Conservation (phyloP, 2,888 invertebrate genomes). For the Lithophane leautieri region DNA sequence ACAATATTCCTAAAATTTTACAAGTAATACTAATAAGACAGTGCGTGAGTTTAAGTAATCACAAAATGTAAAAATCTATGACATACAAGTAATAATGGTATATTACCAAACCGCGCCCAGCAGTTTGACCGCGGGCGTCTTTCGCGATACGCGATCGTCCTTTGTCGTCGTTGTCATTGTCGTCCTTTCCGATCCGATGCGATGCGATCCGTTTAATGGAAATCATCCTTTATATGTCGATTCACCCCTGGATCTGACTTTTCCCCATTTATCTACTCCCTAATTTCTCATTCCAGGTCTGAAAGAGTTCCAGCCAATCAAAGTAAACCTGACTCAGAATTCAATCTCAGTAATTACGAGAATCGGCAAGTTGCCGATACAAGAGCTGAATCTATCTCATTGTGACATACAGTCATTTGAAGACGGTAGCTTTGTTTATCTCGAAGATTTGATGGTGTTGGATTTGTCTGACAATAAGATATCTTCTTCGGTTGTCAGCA, state of each 20-base stretch:
- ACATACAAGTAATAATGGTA: no score
- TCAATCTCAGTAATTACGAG: constrained; percentile 77
- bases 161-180: no score
- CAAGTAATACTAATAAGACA: no score
- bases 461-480: constrained; percentile 92
- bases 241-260: neutral
- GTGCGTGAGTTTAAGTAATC: no score
- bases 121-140: no score
- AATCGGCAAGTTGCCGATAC: constrained; percentile 87
- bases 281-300: constrained; percentile 68
- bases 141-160: no score
- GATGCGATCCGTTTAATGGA: no score
- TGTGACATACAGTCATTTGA: constrained; percentile 91
- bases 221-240: neutral
- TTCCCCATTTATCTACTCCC: neutral
- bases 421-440: constrained; percentile 89
- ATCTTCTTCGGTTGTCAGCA: constrained; percentile 85
- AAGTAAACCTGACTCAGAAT: constrained; percentile 80
- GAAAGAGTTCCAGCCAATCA: constrained; percentile 59
- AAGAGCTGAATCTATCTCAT: constrained; percentile 89
- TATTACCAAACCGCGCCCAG: no score
- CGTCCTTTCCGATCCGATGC: no score
- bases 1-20: no score
- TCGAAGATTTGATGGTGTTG: constrained; percentile 90
- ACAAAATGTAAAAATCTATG: no score